Conservation (phyloP, 2,888 invertebrate genomes). For the Papilio elwesi region DNA sequence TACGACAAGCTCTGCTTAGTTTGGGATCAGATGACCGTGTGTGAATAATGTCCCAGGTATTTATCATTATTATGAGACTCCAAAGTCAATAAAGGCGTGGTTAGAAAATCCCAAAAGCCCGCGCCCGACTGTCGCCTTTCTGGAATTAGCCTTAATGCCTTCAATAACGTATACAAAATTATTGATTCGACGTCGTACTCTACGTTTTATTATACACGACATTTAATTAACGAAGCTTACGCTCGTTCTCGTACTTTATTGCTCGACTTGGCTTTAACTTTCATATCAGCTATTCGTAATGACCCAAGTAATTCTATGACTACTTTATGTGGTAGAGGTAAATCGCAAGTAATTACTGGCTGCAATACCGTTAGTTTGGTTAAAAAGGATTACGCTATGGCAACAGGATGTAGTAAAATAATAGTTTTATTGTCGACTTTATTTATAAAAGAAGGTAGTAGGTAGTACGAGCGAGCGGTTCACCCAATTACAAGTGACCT, state of each 20-base stretch:
- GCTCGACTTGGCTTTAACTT: conserved; percentile 21
- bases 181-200: conserved; percentile 1
- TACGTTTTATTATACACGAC: conserved; percentile 27
- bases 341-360: conserved; percentile 13
- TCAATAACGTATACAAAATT: conserved; percentile 27
- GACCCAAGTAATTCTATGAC: conserved; percentile 13
- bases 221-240: conserved; percentile 30
- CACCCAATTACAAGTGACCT: too few relatives aligned
- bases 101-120: neutral
- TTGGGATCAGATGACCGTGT: too few relatives aligned
- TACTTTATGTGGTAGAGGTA: neutral
- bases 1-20: too few relatives aligned
- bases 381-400: neutral
- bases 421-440: neutral
- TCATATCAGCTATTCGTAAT: neutral
- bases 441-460: too few relatives aligned
- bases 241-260: conserved; percentile 20
- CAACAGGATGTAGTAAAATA: neutral
- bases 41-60: too few relatives aligned
- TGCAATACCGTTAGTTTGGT: neutral
- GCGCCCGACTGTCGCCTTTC: neutral
- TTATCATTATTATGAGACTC: too few relatives aligned
- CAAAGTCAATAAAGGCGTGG: too few relatives aligned
- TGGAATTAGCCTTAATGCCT: conserved; percentile 17
- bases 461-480: too few relatives aligned